phyloP scores from a whole-genome alignment of 2,113 vertebrate genomes.

The Speoplatyrhinus poulsoni region DNA sequence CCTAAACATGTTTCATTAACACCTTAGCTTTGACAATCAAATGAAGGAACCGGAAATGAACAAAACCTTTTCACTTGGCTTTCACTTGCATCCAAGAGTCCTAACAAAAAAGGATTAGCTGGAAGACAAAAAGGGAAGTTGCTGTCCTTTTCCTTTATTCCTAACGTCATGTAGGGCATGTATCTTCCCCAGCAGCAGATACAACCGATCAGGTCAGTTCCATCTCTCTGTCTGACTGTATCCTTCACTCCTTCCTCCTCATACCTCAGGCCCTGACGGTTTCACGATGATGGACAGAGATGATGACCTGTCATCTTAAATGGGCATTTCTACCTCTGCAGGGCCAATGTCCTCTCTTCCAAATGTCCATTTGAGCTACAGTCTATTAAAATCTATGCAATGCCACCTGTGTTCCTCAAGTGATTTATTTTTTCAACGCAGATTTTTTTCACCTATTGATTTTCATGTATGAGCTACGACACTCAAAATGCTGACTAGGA shows the following conservation, averaged over 20 bases:
- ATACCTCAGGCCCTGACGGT: constrained; percentile 36
- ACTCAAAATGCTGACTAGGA: constrained; percentile 55
- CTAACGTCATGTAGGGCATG: constrained; percentile 54
- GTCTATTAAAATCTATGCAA: too few species aligned
- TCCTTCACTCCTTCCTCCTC: constrained; percentile 33
- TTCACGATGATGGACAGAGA: constrained; percentile 51
- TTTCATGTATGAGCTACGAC: constrained; percentile 28
- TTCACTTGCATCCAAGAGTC: too few species aligned
- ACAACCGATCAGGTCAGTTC: constrained; percentile 33
- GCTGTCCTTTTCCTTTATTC: neutral
- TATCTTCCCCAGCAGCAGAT: constrained; percentile 49
- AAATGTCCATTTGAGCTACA: too few species aligned
- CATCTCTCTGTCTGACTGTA: constrained; percentile 36
- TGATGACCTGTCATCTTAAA: constrained; percentile 32
- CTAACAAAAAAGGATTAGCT: neutral
- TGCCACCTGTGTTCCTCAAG: constrained; percentile 34
- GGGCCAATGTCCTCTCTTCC: constrained; percentile 20
- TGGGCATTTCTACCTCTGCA: constrained; percentile 25
- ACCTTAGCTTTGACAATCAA: too few species aligned
- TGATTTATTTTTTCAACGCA: constrained; percentile 23
- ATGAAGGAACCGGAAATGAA: too few species aligned
- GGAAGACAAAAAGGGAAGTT: neutral
- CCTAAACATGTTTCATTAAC: too few species aligned
- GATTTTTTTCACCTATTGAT: constrained; percentile 55
- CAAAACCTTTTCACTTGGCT: too few species aligned